Conservation (phyloP, 1,140 invertebrate genomes). For the Bombus confusus region DNA sequence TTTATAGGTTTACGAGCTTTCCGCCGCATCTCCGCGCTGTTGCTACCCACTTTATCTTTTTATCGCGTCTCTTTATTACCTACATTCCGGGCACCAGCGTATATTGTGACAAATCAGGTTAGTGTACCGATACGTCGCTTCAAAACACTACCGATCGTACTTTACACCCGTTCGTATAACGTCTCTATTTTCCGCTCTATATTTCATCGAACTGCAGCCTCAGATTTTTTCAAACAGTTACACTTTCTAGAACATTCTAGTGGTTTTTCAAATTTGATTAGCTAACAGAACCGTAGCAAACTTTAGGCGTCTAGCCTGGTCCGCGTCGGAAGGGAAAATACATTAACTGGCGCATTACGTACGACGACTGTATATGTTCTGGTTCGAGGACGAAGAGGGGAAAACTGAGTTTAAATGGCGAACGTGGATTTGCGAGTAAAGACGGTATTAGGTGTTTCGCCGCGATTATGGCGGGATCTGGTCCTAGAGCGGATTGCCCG, state of each 20-base stretch:
- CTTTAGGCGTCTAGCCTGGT: too few species aligned
- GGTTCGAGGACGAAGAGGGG: slow-evolving; percentile 1
- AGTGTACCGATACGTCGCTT: background rate
- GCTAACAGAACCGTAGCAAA: too few species aligned
- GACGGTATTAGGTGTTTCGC: slow-evolving; percentile 53
- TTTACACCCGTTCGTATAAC: background rate
- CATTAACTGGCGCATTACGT: slow-evolving; percentile 52
- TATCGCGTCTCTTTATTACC: background rate
- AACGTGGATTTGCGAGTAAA: slow-evolving; percentile 55
- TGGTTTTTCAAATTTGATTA: background rate
- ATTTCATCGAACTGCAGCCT: background rate
- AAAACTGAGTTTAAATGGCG: slow-evolving; percentile 42
- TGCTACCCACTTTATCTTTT: background rate
- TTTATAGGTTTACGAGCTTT: slow-evolving; percentile 8
- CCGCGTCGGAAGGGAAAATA: slow-evolving; percentile 33
- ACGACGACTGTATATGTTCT: slow-evolving; percentile 50
- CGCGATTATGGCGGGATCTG: slow-evolving; percentile 45
- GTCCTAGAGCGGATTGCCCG: slow-evolving; percentile 8
- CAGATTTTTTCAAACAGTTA: background rate
- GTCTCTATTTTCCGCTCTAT: background rate
- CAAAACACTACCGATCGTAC: too few species aligned
- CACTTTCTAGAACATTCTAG: too few species aligned
- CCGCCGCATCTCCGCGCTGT: background rate
- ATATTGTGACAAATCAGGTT: background rate
- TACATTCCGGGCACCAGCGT: background rate